phyloP scores from a whole-genome alignment of 2,888 invertebrate species.

The Eupithecia exiguata region DNA sequence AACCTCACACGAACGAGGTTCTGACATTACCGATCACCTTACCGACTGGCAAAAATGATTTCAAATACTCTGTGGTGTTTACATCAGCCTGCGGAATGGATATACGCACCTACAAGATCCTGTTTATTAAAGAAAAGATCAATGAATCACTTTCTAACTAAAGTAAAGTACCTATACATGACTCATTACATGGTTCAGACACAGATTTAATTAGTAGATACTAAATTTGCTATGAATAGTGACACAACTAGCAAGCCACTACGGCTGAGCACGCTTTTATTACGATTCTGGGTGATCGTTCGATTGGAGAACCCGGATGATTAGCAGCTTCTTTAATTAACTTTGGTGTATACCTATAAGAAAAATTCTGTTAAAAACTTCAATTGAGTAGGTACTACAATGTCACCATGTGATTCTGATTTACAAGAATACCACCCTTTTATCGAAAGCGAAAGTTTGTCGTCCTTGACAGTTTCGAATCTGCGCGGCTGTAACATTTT shows the following conservation, averaged over 20 bases:
- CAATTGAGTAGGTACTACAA: too few relatives aligned
- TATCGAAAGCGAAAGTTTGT: too few relatives aligned
- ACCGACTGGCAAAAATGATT: slow-evolving; percentile 58
- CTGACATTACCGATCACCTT: slow-evolving; percentile 65
- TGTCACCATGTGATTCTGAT: too few relatives aligned
- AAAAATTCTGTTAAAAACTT: too few relatives aligned
- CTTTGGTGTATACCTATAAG: too few relatives aligned
- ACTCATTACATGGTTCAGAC: not conserved
- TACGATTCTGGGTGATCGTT: not conserved
- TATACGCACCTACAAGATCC: slow-evolving; percentile 70
- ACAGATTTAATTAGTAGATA: not conserved
- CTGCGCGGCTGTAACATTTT: too few relatives aligned
- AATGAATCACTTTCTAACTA: slow-evolving; percentile 4
- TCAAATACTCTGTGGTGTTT: slow-evolving; percentile 70
- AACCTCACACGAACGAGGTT: slow-evolving; percentile 61
- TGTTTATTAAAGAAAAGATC: slow-evolving; percentile 55
- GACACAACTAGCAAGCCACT: not conserved
- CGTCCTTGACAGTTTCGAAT: too few relatives aligned
- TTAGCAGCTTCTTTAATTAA: too few relatives aligned
- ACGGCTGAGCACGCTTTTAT: not conserved
- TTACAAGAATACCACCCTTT: too few relatives aligned
- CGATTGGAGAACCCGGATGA: too few relatives aligned
- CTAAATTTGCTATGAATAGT: not conserved
- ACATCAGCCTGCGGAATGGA: slow-evolving; percentile 78
- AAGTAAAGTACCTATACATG: not conserved